Base-by-base conservation (phyloP, 2,113 vertebrate genomes). In the Hemichromis elongatus region DNA sequence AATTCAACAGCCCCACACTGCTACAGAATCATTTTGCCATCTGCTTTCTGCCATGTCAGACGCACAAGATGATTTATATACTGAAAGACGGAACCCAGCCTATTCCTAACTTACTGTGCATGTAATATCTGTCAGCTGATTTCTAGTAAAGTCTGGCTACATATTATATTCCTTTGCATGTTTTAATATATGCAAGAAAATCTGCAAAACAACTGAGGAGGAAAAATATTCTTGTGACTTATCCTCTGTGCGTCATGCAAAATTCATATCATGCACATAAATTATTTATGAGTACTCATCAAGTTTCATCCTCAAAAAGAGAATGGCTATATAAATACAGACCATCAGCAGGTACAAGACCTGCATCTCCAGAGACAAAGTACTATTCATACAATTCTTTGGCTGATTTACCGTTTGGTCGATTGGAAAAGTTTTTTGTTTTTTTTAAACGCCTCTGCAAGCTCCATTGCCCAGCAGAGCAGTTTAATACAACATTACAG, bases 281-380 rank as follows among this genome's bases (percentile, higher is more conserved):
- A 94, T 92, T 52, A 92, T 94, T 93, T 63, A 93, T 68, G 24
- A 81, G 33, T 45, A 28, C 81, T 89, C 80, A 89, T 91, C 83
- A 89, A 92, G 82, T 86, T 79, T 85, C 85, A 66, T 87, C 89
- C 45, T 90, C 66, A 85, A 88, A 92, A 93, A 91, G 21, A 77
- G 52, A 82, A 79, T 63, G 24, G 33, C n/a, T 66, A 86, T 82
- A 92, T 92, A 91, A 90, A 94, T 91, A 83, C 70, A 91, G 83
- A 86, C 80, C 77, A 88, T 50, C 84, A 75, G 80, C 83, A 86
- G 83, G 87, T 85, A 88, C 73, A 90, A 85, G 78, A 88, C 84
- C 54, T 19, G 33, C 35, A 54, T 89, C 87, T 83, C 70, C 26
- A 45, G 87, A 80, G 80, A 68, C 63, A 88, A 80, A 86, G 73